Evolutionary conservation across 2,113 vertebrate species (phyloP).

Genomic region (Micronycteris hirsuta): DNA sequence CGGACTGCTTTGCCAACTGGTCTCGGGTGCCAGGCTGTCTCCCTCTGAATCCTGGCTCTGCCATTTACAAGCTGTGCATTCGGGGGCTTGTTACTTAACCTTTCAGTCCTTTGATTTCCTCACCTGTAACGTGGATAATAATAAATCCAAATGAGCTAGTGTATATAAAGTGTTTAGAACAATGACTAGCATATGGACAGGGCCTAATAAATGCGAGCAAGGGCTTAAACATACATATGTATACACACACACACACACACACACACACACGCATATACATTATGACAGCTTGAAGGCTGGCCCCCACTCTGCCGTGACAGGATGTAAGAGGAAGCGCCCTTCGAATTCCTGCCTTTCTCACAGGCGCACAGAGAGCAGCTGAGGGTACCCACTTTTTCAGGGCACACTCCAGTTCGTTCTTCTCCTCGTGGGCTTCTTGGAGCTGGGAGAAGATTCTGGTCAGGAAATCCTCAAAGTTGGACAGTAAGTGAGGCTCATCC

Average conservation of each 20-base stretch:
- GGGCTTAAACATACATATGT: neutral
- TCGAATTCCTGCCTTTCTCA: neutral
- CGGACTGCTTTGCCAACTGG: neutral
- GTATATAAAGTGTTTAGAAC: neutral
- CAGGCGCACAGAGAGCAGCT: rapidly evolving
- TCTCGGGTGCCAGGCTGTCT: neutral
- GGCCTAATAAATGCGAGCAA: neutral
- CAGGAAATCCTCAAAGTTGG: slow-evolving; percentile 92
- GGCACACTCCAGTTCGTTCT: slow-evolving; percentile 87
- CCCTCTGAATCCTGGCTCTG: neutral
- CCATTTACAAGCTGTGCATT: neutral
- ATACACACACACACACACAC: neutral
- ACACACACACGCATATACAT: neutral
- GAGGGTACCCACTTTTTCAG: slow-evolving; percentile 84
- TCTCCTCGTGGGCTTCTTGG: slow-evolving; percentile 90
- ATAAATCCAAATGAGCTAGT: neutral
- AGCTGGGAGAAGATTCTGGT: slow-evolving; percentile 89
- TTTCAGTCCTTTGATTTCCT: neutral
- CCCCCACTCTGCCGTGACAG: rapidly evolving
- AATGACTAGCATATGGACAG: neutral
- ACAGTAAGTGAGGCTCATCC: slow-evolving; percentile 88
- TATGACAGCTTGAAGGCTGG: rapidly evolving
- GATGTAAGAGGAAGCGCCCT: rapidly evolving
- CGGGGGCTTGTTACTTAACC: neutral
- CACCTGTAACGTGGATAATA: neutral